Conservation (phyloP, 2,113 vertebrate species). For the Pseudopodoces humilis region DNA sequence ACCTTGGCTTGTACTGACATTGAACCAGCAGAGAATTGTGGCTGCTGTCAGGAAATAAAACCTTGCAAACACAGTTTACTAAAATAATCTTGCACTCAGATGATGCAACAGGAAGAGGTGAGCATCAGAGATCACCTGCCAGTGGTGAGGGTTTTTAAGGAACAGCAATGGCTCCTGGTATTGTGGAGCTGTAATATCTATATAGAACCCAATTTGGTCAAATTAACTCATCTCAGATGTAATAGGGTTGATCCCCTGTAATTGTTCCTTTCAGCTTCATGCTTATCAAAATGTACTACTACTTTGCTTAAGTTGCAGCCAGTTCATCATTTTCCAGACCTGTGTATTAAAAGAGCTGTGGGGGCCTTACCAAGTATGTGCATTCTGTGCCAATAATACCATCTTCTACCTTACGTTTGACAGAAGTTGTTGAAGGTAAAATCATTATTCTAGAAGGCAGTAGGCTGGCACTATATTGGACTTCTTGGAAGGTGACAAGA, state of each 20-base stretch:
- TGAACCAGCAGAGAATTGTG: background rate
- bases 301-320: background rate
- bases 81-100: background rate
- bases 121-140: background rate
- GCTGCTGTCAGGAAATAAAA: conserved; percentile 5
- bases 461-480: background rate
- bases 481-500: background rate
- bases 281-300: background rate
- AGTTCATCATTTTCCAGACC: background rate
- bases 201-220: background rate
- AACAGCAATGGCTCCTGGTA: background rate
- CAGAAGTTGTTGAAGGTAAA: background rate
- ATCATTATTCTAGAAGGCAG: background rate
- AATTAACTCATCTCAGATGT: background rate
- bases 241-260: background rate
- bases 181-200: background rate
- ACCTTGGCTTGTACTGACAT: background rate
- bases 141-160: background rate
- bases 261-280: background rate
- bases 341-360: background rate
- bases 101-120: background rate
- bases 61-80: background rate
- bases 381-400: background rate
- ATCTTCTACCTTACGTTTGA: background rate
- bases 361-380: background rate